Evolutionary conservation across 2,888 invertebrate genomes (phyloP).

Genomic region (Leptinotarsa haldemani): DNA sequence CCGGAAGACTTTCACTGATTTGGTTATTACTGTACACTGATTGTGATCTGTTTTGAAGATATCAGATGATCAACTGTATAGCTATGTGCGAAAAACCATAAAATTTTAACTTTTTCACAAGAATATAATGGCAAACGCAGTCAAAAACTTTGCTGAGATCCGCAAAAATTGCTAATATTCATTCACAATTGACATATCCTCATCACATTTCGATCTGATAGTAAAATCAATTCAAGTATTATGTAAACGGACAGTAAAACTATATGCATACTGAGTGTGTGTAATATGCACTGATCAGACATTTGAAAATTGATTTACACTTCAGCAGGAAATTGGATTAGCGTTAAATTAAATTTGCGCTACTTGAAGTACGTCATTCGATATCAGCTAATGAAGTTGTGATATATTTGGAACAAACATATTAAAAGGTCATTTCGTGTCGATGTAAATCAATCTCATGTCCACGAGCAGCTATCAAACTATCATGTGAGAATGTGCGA

Average conservation of each 20-base stretch:
- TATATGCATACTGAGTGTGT: slow-evolving; percentile 5
- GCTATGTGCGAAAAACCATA: too few species aligned
- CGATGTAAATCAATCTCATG: slow-evolving; percentile 17
- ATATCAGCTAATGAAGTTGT: slow-evolving; percentile 13
- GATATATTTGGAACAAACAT: slow-evolving; percentile 16
- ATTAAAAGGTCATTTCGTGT: slow-evolving; percentile 18
- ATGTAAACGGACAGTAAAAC: neutral
- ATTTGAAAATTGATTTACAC: slow-evolving; percentile 11
- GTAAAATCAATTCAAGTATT: neutral
- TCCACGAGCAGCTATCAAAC: neutral
- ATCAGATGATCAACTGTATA: too few species aligned
- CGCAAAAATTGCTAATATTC: too few species aligned
- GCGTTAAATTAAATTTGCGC: slow-evolving; percentile 11
- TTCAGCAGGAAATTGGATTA: slow-evolving; percentile 5
- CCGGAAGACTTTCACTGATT: too few species aligned
- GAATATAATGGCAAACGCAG: too few species aligned
- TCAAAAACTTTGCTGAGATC: too few species aligned
- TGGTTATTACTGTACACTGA: too few species aligned
- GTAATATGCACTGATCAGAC: slow-evolving; percentile 3
- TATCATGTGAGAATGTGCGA: neutral
- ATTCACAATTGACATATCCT: neutral
- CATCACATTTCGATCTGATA: neutral
- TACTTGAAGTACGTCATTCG: slow-evolving; percentile 15
- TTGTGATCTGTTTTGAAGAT: too few species aligned
- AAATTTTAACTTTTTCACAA: too few species aligned